These are phyloP conservation scores for Drosophila fuyamai DNA, from an alignment of 1,140 invertebrate species.

Conservation along the genomic window DNA sequence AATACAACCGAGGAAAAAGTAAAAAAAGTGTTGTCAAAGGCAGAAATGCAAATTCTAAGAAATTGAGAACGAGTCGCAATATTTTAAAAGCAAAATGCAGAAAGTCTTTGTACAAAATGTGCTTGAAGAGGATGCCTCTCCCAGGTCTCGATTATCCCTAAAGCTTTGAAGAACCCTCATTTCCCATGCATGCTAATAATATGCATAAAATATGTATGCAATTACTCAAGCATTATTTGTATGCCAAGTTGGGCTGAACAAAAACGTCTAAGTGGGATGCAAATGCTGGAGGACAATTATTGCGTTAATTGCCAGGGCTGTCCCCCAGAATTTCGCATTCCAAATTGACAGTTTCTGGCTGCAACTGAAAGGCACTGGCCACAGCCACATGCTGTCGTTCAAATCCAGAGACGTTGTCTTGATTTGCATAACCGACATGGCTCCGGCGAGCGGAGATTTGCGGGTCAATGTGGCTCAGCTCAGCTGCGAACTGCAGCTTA, in stretches of 20 bases:
- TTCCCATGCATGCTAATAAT: constrained; percentile 66
- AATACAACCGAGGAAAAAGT: constrained; percentile 15
- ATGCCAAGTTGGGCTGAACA: constrained; percentile 23
- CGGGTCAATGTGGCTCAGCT: constrained; percentile 22
- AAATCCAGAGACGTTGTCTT: constrained; percentile 11
- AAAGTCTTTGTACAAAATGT: constrained; percentile 58
- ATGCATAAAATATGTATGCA: constrained; percentile 66
- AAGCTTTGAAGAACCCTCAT: constrained; percentile 49
- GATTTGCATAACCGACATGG: constrained; percentile 63
- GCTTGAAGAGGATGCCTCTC: constrained; percentile 3
- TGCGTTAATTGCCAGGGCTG: constrained; percentile 53
- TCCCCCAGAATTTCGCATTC: constrained; percentile 2
- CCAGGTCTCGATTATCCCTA: constrained; percentile 16
- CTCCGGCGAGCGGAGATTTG: constrained; percentile 15
- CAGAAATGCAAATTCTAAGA: constrained; percentile 73
- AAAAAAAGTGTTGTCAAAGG: constrained; percentile 60
- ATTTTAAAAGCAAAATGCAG: constrained; percentile 59
- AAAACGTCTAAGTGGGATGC: constrained; percentile 31
- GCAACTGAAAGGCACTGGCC: constrained; percentile 37
- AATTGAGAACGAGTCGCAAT: constrained; percentile 72
- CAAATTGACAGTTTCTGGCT: constrained; percentile 49
- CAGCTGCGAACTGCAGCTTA: constrained; percentile 52
- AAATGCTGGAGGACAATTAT: constrained; percentile 48
- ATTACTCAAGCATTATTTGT: constrained; percentile 46
- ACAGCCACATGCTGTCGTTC: constrained; percentile 40